phyloP scores from a whole-genome alignment of 37 sponge, comb jelly and placozoan genomes.

The Spongia lamella region DNA sequence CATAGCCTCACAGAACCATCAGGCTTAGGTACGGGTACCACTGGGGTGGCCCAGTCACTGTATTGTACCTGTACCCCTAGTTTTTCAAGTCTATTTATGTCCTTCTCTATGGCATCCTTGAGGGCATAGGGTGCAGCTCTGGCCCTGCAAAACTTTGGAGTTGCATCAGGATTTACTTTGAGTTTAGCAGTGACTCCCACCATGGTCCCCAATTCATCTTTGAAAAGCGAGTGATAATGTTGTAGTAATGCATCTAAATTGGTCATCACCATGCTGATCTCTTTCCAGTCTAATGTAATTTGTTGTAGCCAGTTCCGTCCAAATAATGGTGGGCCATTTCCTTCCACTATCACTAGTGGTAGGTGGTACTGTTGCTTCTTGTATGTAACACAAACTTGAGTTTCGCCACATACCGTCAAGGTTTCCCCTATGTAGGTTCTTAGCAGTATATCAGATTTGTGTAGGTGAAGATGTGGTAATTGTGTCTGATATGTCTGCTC shows the following conservation, averaged over 20 bases:
- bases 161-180: background rate
- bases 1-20: background rate
- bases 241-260: background rate
- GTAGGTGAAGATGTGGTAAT: too few species aligned
- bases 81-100: background rate
- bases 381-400: too few species aligned
- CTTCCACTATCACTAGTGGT: background rate
- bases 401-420: too few species aligned
- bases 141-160: too few species aligned
- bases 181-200: background rate
- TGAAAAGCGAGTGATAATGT: background rate
- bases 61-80: background rate
- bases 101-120: background rate
- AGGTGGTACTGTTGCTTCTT: too few species aligned
- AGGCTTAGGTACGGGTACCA: too few species aligned
- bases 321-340: conserved; percentile 3
- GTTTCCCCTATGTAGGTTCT: too few species aligned
- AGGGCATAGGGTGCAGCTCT: background rate
- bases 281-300: background rate
- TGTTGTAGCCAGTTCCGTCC: background rate
- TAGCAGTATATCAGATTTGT: too few species aligned
- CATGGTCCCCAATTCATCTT: conserved; percentile 6
- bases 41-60: background rate
- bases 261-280: background rate
- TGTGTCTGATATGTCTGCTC: too few species aligned